phyloP scores from a whole-genome alignment of 2,888 invertebrate species.

The Carterocephalus palaemon region DNA sequence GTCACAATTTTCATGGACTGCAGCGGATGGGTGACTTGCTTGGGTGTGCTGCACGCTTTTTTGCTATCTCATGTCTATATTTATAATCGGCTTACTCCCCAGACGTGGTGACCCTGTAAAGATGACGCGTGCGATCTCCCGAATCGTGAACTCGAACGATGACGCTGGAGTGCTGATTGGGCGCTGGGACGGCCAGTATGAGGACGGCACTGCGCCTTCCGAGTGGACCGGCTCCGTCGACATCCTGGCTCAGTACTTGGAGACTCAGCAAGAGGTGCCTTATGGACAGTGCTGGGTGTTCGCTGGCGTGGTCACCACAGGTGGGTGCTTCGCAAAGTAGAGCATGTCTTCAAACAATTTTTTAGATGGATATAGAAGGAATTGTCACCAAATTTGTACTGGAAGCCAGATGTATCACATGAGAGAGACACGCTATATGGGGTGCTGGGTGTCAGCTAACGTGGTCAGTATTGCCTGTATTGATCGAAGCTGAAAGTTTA shows the following conservation, averaged over 20 bases:
- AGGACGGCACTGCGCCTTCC: slow-evolving; percentile 86
- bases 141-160: slow-evolving; percentile 86
- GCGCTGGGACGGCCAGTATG: slow-evolving; percentile 86
- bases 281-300: slow-evolving; percentile 95
- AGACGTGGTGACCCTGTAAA: slow-evolving; percentile 85
- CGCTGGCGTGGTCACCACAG: slow-evolving; percentile 88
- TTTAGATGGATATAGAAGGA: no score
- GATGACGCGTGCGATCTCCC: slow-evolving; percentile 84
- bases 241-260: slow-evolving; percentile 85
- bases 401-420: no score
- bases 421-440: no score
- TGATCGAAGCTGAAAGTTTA: no score
- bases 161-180: slow-evolving; percentile 85
- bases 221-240: slow-evolving; percentile 90
- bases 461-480: no score
- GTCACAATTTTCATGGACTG: no score
- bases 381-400: no score
- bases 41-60: not conserved
- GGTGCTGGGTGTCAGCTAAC: no score
- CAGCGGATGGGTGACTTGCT: no score
- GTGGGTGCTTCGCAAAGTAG: slow-evolving; percentile 68
- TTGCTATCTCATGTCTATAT: no score
- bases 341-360: no score
- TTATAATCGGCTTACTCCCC: not conserved
- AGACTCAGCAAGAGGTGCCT: slow-evolving; percentile 81